Conservation (phyloP, 92 coral and sea anemone species). For the Anthopleura xanthogrammica region DNA sequence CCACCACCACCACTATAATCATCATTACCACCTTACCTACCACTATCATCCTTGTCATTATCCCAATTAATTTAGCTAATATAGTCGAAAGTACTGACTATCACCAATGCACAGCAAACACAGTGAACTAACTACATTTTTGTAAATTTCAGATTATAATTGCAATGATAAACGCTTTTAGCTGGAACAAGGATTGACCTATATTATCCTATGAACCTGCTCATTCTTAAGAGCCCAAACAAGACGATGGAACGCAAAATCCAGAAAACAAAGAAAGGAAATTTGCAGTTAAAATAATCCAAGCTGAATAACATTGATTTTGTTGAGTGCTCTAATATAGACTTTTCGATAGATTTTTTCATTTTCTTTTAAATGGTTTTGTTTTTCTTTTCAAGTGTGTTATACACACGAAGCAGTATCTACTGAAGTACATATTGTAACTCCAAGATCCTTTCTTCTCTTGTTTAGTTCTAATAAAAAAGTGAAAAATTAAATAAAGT, state of each 20-base stretch:
- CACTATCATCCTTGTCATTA: background rate
- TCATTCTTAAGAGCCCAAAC: background rate
- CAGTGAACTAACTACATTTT: no score
- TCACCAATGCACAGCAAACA: no score
- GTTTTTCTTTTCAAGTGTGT: background rate
- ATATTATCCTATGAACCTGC: background rate
- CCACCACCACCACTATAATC: background rate
- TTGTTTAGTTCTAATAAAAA: constrained; percentile 33
- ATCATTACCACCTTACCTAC: background rate
- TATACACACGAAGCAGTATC: background rate
- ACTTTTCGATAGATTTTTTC: constrained; percentile 5
- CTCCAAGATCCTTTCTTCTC: constrained; percentile 3
- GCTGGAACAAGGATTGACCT: no score
- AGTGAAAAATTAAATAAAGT: background rate
- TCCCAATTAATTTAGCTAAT: no score
- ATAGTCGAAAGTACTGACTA: no score
- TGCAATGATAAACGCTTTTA: no score
- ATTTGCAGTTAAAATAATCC: background rate
- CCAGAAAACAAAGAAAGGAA: background rate
- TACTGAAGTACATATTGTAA: background rate
- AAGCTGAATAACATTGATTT: background rate
- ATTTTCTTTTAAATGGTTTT: background rate
- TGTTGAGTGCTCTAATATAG: background rate
- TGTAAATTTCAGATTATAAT: no score
- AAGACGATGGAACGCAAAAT: background rate